phyloP scores from a whole-genome alignment of 2,888 invertebrate genomes.

The Chrysodeixis includens region DNA sequence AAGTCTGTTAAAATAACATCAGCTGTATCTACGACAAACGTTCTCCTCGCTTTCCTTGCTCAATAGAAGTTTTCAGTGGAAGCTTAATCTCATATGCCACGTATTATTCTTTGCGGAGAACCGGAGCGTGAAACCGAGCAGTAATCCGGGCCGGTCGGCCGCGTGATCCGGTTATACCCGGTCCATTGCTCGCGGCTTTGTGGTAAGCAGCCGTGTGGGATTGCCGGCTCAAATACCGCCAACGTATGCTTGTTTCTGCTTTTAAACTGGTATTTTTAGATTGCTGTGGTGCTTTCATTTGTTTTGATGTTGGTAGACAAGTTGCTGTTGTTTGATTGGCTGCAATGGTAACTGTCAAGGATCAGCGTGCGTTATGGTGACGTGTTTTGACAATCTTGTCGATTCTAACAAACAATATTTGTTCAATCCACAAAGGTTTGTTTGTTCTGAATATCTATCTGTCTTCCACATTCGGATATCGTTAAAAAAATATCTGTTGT shows the following conservation, averaged over 20 bases:
- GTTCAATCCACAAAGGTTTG: no score
- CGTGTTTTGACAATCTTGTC: no score
- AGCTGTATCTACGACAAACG: no score
- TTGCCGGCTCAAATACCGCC: background rate
- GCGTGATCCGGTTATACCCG: constrained; percentile 53
- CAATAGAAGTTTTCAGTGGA: background rate
- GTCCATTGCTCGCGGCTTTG: constrained; percentile 39
- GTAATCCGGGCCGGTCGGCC: constrained; percentile 46
- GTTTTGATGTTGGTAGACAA: no score
- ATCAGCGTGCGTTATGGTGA: no score
- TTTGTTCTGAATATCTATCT: no score
- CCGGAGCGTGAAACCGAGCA: constrained; percentile 45
- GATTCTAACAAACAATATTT: no score
- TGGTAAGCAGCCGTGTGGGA: constrained; percentile 16
- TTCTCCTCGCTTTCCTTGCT: background rate
- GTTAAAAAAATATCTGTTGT: no score
- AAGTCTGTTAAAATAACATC: background rate
- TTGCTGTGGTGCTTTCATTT: background rate
- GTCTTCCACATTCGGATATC: no score
- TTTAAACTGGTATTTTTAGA: background rate
- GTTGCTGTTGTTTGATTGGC: no score
- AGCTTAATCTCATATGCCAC: constrained; percentile 29
- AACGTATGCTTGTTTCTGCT: background rate
- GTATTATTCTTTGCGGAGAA: constrained; percentile 48
- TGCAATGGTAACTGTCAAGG: no score